phyloP scores from a whole-genome alignment of 2,113 vertebrate genomes.

The Manacus vitellinus region DNA sequence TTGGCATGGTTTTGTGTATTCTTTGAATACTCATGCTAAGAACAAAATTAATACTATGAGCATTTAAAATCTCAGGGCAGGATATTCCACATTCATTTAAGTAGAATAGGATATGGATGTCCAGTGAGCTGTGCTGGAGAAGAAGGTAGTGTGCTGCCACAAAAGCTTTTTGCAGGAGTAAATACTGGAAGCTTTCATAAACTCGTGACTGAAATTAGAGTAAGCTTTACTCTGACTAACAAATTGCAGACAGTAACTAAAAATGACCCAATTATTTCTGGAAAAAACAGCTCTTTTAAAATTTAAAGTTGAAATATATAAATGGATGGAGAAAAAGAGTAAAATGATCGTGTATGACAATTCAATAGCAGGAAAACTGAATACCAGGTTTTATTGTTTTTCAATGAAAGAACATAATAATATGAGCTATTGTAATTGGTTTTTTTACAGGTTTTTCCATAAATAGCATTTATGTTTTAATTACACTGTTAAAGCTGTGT shows the following conservation, averaged over 20 bases:
- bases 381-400: background rate
- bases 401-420: slow-evolving; percentile 26
- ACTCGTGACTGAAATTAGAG: background rate
- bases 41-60: background rate
- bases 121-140: background rate
- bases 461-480: slow-evolving; percentile 21
- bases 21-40: background rate
- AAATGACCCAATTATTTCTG: slow-evolving; percentile 38
- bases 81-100: background rate
- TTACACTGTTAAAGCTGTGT: background rate
- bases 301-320: slow-evolving; percentile 54
- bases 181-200: background rate
- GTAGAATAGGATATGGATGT: background rate
- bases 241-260: slow-evolving; percentile 59
- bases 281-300: slow-evolving; percentile 10
- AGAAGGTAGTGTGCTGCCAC: background rate
- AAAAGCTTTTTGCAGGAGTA: background rate
- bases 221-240: slow-evolving; percentile 42
- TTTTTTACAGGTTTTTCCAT: background rate
- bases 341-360: slow-evolving; percentile 39
- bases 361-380: background rate
- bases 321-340: slow-evolving; percentile 14
- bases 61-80: background rate
- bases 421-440: background rate
- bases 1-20: background rate